phyloP scores from a whole-genome alignment of 2,888 invertebrate genomes.

The Diploptera punctata region DNA sequence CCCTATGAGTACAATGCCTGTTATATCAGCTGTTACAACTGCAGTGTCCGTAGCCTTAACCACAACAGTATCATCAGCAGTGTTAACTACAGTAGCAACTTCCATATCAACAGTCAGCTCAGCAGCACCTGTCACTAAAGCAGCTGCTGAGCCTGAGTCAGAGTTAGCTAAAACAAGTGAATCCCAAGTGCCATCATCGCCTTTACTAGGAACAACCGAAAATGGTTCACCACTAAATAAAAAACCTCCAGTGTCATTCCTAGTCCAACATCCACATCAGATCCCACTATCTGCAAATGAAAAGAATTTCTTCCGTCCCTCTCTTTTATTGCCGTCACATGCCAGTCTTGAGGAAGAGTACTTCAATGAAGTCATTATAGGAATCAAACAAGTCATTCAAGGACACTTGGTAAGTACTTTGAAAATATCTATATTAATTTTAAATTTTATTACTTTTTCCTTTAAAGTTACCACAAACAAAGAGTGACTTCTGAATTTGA shows the following conservation, averaged over 20 bases:
- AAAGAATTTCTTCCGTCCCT: conserved; percentile 45
- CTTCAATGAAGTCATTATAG: conserved; percentile 78
- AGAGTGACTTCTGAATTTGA: no score
- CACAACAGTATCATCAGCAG: neutral
- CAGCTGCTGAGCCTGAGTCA: no score
- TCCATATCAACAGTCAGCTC: neutral
- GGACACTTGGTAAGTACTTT: conserved; percentile 58
- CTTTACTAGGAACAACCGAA: conserved; percentile 50
- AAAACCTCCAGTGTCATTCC: conserved; percentile 23
- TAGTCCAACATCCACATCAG: conserved; percentile 28
- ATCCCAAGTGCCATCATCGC: conserved; percentile 47
- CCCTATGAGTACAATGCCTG: neutral
- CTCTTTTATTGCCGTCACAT: conserved; percentile 44
- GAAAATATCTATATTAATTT: no score
- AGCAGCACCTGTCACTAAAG: conserved; percentile 35
- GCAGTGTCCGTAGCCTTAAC: conserved; percentile 1
- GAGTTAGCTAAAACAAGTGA: neutral
- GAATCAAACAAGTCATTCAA: conserved; percentile 83
- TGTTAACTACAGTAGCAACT: neutral
- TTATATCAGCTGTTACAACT: neutral
- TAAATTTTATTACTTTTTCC: no score
- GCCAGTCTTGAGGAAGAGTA: conserved; percentile 74
- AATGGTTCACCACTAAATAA: conserved; percentile 46
- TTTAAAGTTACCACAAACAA: no score
- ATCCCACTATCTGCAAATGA: conserved; percentile 35